Percentiles rank a stretch among this genome's conserved stretches.
Conservation (phyloP, 2,888 invertebrate genomes). For the Fissipunctia ypsillon region DNA sequence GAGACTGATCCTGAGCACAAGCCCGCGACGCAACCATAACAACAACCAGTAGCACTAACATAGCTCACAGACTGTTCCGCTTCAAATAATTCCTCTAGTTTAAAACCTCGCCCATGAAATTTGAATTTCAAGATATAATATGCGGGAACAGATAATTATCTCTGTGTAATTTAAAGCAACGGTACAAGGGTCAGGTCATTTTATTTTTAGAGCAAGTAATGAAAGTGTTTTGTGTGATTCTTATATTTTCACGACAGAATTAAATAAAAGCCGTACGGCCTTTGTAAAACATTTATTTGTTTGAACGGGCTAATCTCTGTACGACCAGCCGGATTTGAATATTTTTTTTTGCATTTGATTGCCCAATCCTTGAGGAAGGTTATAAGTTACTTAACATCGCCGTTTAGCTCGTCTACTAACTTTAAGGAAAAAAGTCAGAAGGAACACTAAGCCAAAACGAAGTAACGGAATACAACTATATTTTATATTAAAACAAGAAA, state of each 20-base stretch:
- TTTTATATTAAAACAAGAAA: too few relatives aligned
- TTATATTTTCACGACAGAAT: conserved; percentile 52
- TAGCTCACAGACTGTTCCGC: conserved; percentile 86
- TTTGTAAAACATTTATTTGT: conserved; percentile 20
- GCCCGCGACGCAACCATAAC: conserved; percentile 76
- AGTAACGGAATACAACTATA: too few relatives aligned
- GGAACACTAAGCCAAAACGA: too few relatives aligned
- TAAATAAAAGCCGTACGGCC: conserved; percentile 34
- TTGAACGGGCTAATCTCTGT: too few relatives aligned
- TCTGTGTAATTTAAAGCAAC: conserved; percentile 77
- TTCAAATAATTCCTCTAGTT: conserved; percentile 77
- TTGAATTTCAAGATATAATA: conserved; percentile 82
- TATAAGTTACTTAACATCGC: too few relatives aligned
- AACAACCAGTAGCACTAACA: conserved; percentile 82
- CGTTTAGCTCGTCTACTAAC: too few relatives aligned
- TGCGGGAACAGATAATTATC: conserved; percentile 81
- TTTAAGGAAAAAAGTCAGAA: too few relatives aligned
- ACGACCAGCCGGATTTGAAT: too few relatives aligned
- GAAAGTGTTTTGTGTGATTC: conserved; percentile 68
- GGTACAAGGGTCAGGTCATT: conserved; percentile 78
- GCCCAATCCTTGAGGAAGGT: too few relatives aligned
- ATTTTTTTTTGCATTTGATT: too few relatives aligned
- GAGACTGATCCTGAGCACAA: conserved; percentile 80
- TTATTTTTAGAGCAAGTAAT: conserved; percentile 73
- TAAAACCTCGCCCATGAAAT: conserved; percentile 88